Evolutionary conservation across 2,797 vertebrate genomes (phyloP).

Genomic region (Schizopygopsis malacanthus): DNA sequence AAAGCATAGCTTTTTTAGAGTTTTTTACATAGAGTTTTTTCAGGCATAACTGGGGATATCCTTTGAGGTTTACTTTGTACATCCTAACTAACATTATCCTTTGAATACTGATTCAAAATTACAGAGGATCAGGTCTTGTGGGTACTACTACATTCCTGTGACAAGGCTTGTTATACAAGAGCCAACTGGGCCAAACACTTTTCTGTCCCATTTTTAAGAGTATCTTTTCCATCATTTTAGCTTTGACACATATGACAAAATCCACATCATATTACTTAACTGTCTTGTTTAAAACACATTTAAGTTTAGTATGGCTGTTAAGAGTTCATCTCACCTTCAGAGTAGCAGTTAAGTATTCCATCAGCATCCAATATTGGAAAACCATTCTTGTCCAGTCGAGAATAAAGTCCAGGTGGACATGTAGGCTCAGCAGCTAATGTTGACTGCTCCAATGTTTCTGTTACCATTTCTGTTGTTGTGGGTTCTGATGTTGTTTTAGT

Average conservation of each 20-base stretch:
- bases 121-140: constrained; percentile 14
- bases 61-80: constrained; percentile 29
- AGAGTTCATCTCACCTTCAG: constrained; percentile 83
- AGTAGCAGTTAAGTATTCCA: constrained; percentile 87
- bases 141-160: constrained; percentile 30
- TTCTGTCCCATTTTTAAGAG: background rate
- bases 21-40: constrained; percentile 22
- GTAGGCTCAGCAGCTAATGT: constrained; percentile 75
- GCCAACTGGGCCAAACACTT: constrained; percentile 37
- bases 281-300: background rate
- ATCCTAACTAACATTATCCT: constrained; percentile 38
- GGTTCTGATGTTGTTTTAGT: constrained; percentile 81
- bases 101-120: constrained; percentile 34
- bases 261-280: background rate
- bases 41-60: background rate
- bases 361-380: constrained; percentile 78
- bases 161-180: constrained; percentile 27
- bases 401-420: constrained; percentile 89
- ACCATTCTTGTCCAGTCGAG: constrained; percentile 83
- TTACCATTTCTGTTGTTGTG: constrained; percentile 54
- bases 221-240: background rate
- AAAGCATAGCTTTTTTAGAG: background rate
- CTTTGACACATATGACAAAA: background rate
- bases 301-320: background rate
- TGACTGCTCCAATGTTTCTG: constrained; percentile 65